Evolutionary conservation across 2,888 invertebrate species (phyloP), one percentile per base, ranked within the genome.

Genomic region (Ommatoiulus sabulosus): DNA sequence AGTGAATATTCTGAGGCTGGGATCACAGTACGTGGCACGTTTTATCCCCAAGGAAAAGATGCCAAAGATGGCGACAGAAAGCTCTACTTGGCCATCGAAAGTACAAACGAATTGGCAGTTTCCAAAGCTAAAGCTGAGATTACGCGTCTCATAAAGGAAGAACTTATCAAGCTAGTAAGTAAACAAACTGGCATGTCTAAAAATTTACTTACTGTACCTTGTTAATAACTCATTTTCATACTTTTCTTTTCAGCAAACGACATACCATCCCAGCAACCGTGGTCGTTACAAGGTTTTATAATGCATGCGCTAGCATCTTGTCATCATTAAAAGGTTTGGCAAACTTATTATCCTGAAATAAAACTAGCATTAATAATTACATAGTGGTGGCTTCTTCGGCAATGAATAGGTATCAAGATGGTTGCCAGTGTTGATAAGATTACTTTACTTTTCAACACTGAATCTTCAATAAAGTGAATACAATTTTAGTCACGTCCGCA

Each of bases 1-100:
- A 98, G 98, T 87, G 99, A 99, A 93, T 99, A 99, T 93, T 99
- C 99, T 0, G 99, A 99, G 93, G 99, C 99, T 0, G 99, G 99
- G 63, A 96, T 99, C 90, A 99, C 99, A 0, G 99, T 99, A 0
- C 95, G 99, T 84, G 99, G 99, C n/a, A 98, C 98, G 0, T 94
- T 94, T 91, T 97, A 97, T 92, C 98, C 98, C 12, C 96, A 96
- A 0, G 95, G 96, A 0, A 98, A 98, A 89, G 97, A 98, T 92
- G 94, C 94, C 17, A 96, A 97, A 0, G 98, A 98, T 90, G 97
- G 97, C 44, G 99, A 99, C 91, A 94, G 99, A 35, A 99, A 99
- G 92, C 94, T 99, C 0, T 99, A 99, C 93, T 94, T 99, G 90
- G 98, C 99, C n/a, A 98, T 99, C 91, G 99, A 99, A 92, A 98